Evolutionary conservation across 2,113 vertebrate genomes (phyloP).

Genomic region (Zapornia atra): DNA sequence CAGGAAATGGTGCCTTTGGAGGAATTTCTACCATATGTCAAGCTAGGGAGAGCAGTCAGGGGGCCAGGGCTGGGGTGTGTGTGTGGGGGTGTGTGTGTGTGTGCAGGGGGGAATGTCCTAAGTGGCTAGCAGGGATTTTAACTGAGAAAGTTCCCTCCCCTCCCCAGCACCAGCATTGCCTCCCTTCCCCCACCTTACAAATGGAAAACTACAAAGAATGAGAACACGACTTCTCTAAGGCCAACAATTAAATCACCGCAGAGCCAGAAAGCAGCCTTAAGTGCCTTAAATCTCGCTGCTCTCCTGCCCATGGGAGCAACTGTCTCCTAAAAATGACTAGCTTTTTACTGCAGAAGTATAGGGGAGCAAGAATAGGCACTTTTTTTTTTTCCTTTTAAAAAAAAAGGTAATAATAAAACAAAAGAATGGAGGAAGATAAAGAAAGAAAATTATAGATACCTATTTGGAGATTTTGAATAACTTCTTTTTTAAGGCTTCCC

Average conservation of each 20-base stretch:
- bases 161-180: neutral
- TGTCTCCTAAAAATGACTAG: neutral
- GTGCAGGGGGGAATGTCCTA: neutral
- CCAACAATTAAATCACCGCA: neutral
- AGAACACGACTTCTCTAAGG: neutral
- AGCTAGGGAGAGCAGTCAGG: neutral
- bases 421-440: neutral
- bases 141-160: neutral
- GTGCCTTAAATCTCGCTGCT: neutral
- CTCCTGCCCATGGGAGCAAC: neutral
- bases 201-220: slow-evolving; percentile 40
- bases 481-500: slow-evolving; percentile 20
- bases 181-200: slow-evolving; percentile 18
- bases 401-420: neutral
- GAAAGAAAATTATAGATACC: neutral
- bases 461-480: neutral
- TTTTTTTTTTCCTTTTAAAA: neutral
- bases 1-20: slow-evolving; percentile 44
- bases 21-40: slow-evolving; percentile 65
- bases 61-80: neutral
- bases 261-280: neutral
- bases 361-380: neutral
- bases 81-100: neutral
- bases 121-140: neutral
- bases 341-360: neutral